Percentiles rank a stretch among this genome's conserved stretches.
These are phyloP conservation scores for Lasiommata megera DNA, from an alignment of 2,888 invertebrate genomes.

Conservation along the genomic window DNA sequence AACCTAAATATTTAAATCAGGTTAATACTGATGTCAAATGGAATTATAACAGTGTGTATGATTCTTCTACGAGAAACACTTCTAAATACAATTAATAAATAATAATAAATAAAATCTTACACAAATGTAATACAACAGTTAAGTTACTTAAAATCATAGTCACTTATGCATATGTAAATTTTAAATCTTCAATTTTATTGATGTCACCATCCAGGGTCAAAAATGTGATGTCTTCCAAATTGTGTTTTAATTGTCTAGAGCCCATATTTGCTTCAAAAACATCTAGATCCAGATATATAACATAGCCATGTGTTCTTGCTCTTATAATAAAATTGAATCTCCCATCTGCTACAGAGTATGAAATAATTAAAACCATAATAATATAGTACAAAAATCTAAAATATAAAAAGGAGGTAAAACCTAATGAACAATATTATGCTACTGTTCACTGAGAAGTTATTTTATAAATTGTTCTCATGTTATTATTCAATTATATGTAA, in stretches of 20 bases:
- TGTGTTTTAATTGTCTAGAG: slow-evolving; percentile 43
- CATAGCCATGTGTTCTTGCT: slow-evolving; percentile 6
- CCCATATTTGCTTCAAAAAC: slow-evolving; percentile 40
- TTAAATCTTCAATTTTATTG: slow-evolving; percentile 43
- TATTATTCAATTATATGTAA: no score
- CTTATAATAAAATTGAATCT: slow-evolving; percentile 13
- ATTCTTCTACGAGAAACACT: background rate
- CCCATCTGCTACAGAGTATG: slow-evolving; percentile 5
- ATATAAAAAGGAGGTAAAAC: no score
- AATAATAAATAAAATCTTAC: slow-evolving; percentile 1
- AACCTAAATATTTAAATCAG: slow-evolving; percentile 2
- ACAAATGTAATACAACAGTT: slow-evolving; percentile 1
- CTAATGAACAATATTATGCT: no score
- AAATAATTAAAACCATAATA: background rate
- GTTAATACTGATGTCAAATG: slow-evolving; percentile 23
- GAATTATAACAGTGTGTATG: background rate
- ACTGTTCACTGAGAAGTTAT: no score
- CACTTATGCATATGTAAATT: slow-evolving; percentile 45
- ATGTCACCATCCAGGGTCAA: slow-evolving; percentile 53
- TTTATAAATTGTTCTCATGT: no score
- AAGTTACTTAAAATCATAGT: background rate
- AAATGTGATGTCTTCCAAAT: slow-evolving; percentile 47
- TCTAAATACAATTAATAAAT: slow-evolving; percentile 9
- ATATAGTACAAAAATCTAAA: no score
- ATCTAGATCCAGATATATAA: slow-evolving; percentile 34